These are phyloP conservation scores for Radopholus similis DNA, from an alignment of 1,140 invertebrate species.

Conservation along the genomic window DNA sequence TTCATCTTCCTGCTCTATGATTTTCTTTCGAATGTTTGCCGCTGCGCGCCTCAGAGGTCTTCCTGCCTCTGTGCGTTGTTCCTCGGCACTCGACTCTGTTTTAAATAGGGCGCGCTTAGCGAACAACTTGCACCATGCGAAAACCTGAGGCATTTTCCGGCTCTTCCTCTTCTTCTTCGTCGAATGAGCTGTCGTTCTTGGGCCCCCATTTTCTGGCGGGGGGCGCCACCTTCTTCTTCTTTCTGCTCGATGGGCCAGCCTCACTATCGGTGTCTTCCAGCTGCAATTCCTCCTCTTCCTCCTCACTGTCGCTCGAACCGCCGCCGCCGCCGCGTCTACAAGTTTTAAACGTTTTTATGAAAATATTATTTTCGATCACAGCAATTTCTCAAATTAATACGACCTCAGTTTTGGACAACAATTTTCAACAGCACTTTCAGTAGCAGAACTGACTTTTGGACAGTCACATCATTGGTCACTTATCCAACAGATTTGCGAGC, in stretches of 20 bases:
- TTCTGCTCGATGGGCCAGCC: neutral
- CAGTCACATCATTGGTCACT: no score
- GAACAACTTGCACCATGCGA: neutral
- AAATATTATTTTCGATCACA: no score
- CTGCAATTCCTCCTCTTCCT: conserved; percentile 1
- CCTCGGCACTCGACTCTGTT: neutral
- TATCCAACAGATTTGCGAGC: no score
- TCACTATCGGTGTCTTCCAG: neutral
- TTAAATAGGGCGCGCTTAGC: neutral
- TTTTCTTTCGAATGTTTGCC: neutral
- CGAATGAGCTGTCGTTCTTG: neutral
- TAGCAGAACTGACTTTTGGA: no score
- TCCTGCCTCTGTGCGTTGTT: neutral
- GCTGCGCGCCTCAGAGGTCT: conserved; percentile 10
- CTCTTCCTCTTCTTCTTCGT: neutral
- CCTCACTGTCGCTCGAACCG: neutral
- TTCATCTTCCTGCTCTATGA: neutral
- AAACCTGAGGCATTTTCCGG: neutral
- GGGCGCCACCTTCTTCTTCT: neutral
- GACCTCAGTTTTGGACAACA: no score
- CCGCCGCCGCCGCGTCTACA: no score
- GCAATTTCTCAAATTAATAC: no score
- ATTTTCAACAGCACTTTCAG: no score
- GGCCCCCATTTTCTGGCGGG: neutral
- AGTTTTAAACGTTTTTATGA: no score